A percentile compares a stretch with the other conserved stretches of the same genome.
These are phyloP conservation scores for Calcarius ornatus DNA, from an alignment of 2,113 vertebrate genomes.

Conservation along the genomic window DNA sequence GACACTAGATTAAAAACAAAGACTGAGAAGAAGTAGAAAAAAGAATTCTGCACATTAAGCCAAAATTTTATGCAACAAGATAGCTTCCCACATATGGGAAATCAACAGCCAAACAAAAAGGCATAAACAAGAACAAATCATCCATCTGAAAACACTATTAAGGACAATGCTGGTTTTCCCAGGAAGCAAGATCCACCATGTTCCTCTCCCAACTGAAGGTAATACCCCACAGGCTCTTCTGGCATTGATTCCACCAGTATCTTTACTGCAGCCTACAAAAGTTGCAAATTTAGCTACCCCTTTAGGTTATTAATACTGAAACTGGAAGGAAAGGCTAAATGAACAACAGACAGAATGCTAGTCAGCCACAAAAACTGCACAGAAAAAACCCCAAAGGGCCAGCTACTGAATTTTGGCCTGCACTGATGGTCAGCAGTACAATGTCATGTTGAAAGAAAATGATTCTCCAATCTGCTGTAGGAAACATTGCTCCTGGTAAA, in stretches of 20 bases:
- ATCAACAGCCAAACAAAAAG: not conserved
- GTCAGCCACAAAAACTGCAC: not conserved
- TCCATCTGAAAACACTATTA: not conserved
- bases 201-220: not conserved
- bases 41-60: not conserved
- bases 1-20: not conserved
- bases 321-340: not conserved
- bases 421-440: not conserved
- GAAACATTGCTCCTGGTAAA: not conserved
- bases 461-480: not conserved
- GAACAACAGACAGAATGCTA: not conserved
- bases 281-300: not conserved
- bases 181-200: not conserved
- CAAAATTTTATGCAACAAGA: not conserved
- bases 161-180: not conserved
- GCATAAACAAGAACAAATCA: not conserved
- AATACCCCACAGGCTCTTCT: not conserved
- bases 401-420: not conserved
- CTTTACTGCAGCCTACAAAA: not conserved
- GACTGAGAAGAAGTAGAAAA: not conserved
- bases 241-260: not conserved
- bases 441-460: not conserved
- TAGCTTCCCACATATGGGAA: not conserved
- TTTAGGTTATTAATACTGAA: not conserved
- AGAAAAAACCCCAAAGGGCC: not conserved